Conservation (phyloP, 2,797 vertebrate genomes). For the Silurus aristotelis region DNA sequence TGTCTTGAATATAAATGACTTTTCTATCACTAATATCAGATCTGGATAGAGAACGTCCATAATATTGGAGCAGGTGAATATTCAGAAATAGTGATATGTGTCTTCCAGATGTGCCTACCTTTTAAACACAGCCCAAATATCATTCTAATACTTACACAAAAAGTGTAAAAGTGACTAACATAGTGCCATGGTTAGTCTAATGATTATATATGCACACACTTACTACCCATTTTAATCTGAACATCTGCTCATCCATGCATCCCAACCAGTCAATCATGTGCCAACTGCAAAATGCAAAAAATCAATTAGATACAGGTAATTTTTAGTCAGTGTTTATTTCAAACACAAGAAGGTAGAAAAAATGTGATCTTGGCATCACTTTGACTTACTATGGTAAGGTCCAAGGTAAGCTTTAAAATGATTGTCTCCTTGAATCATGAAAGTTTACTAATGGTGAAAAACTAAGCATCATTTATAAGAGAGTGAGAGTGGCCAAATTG, state of each 20-base stretch:
- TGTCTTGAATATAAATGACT: slow-evolving; percentile 24
- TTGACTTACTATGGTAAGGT: too few relatives aligned
- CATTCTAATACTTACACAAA: not conserved
- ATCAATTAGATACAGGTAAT: not conserved
- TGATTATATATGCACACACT: not conserved
- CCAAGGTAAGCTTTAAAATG: too few relatives aligned
- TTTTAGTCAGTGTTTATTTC: too few relatives aligned
- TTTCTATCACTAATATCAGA: slow-evolving; percentile 13
- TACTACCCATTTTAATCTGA: not conserved
- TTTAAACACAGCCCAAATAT: not conserved
- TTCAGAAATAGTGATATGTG: not conserved
- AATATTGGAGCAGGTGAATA: not conserved
- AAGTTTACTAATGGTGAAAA: too few relatives aligned
- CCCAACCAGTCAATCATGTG: not conserved
- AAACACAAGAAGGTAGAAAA: too few relatives aligned
- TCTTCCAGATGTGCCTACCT: not conserved
- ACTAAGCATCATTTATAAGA: too few relatives aligned
- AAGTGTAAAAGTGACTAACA: not conserved
- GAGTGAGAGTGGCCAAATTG: too few relatives aligned
- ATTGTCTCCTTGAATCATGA: too few relatives aligned
- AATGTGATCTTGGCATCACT: too few relatives aligned
- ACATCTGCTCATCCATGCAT: not conserved
- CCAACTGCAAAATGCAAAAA: not conserved
- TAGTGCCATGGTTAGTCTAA: not conserved
- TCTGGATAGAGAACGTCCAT: not conserved